Base-by-base conservation (phyloP, 1,140 invertebrate species). In the Drosophila seguyi region DNA sequence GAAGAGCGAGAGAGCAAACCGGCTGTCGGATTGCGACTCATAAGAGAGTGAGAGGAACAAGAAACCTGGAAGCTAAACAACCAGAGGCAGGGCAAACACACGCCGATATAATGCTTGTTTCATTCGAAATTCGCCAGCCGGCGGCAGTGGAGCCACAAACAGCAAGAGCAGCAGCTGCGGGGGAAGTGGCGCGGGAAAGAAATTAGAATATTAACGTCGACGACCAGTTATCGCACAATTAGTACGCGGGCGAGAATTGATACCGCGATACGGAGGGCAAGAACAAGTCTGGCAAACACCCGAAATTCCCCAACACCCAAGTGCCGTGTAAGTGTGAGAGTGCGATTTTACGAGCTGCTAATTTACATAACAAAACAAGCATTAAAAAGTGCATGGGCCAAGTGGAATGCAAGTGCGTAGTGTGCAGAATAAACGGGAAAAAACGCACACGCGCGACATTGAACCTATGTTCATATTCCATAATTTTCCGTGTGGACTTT, bases 401-500 rank as follows among this genome's bases (percentile, higher is more conserved):
- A 44, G 5, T 41, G 52, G 53, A 73, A 42, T 69, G 52, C 45
- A 75, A 44, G 61, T 73, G 44, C 39, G 58, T 20, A 63, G 29
- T 16, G 39, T 44, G 27, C 61, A 29, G 31, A 20, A 60, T 57
- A 55, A 67, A 41, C 1, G 36, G 48, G 55, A 8, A 16, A 16
- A 53, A 18, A n/a, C 7, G n/a, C 13, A 88, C 68, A 78, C 76
- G 76, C 63, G 67, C 53, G 47, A 55, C 56, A 27, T 69, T 69
- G 34, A 67, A 48, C 56, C 31, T 18, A 25, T 22, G 18, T 10
- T 16, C 50, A 53, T 60, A 59, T 47, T 77, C 38, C n/a, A 59
- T 68, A 68, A 68, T 77, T 77, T 85, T 85, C 84, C 76, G 42
- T 65, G 68, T 78, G 85, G 85, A 90, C 85, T 90, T 90, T 90